These are phyloP conservation scores for Pseudococcus viburni DNA, from an alignment of 2,888 invertebrate genomes.

Conservation along the genomic window DNA sequence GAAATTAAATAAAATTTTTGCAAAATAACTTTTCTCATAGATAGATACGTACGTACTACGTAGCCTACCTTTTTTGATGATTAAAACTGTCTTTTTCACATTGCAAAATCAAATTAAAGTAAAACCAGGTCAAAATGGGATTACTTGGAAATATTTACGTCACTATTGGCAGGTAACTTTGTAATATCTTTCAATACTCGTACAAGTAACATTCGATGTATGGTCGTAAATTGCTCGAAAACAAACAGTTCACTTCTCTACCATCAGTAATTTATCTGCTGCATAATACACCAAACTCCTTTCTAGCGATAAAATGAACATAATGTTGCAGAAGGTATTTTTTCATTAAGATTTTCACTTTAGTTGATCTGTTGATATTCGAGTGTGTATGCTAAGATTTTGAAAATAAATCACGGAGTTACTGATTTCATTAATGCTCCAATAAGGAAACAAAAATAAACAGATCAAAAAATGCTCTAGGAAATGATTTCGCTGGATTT, in stretches of 20 bases:
- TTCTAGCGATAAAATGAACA: background rate
- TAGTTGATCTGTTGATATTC: background rate
- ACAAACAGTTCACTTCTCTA: slow-evolving; percentile 40
- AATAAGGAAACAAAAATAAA: too few relatives aligned
- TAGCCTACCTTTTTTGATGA: background rate
- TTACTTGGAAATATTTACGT: slow-evolving; percentile 51
- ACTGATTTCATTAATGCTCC: too few relatives aligned
- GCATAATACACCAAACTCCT: background rate
- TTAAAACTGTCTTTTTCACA: slow-evolving; percentile 18
- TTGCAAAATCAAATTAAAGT: slow-evolving; percentile 13
- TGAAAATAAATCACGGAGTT: too few relatives aligned
- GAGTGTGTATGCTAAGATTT: too few relatives aligned
- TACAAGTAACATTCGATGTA: background rate
- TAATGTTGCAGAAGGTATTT: background rate
- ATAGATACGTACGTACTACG: background rate
- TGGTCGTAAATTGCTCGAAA: slow-evolving; percentile 45
- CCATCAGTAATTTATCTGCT: slow-evolving; percentile 20
- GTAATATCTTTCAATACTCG: slow-evolving; percentile 28
- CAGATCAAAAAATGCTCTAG: too few relatives aligned
- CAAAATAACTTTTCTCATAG: background rate
- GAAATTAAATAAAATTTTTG: background rate
- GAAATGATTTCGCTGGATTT: too few relatives aligned
- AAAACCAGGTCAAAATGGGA: slow-evolving; percentile 48
- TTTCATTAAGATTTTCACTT: background rate
- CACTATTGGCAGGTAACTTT: slow-evolving; percentile 43